Evolutionary conservation across 2,113 vertebrate species (phyloP).

Genomic region (Danionella cerebrum): DNA sequence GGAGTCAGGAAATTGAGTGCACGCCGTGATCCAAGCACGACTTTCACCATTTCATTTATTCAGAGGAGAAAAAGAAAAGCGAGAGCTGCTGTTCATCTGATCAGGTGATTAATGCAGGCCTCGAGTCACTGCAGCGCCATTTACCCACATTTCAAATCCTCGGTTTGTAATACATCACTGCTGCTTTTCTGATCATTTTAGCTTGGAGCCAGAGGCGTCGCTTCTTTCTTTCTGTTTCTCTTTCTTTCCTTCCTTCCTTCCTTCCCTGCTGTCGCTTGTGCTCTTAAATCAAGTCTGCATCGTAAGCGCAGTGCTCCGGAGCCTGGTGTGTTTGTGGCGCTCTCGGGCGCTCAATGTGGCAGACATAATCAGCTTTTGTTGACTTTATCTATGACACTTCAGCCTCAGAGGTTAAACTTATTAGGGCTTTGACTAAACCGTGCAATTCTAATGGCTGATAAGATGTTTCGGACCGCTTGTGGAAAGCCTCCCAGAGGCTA

Average conservation of each 20-base stretch:
- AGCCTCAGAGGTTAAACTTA: conserved; percentile 26
- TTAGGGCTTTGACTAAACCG: conserved; percentile 21
- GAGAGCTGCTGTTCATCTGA: background rate
- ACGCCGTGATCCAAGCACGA: background rate
- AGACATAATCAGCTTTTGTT: conserved; percentile 36
- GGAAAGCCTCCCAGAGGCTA: background rate
- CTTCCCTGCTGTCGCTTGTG: background rate
- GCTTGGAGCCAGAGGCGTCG: background rate
- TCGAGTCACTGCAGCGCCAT: background rate
- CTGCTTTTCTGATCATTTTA: background rate
- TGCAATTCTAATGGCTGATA: conserved; percentile 19
- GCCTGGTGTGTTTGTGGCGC: conserved; percentile 32
- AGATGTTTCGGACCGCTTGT: conserved; percentile 2
- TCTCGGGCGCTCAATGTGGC: conserved; percentile 34
- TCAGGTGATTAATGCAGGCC: background rate
- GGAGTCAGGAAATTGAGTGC: conserved; percentile 1
- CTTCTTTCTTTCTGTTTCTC: background rate
- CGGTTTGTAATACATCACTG: background rate
- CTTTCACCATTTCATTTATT: background rate
- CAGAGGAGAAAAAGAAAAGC: background rate
- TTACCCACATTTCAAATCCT: background rate
- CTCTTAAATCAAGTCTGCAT: background rate
- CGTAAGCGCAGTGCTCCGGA: conserved; percentile 1
- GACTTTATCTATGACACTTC: conserved; percentile 23
- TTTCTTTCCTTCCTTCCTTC: background rate